A percentile compares a stretch with the other conserved stretches of the same genome.
These are phyloP conservation scores for Aptenodytes forsteri DNA, from an alignment of 2,113 vertebrate genomes.

Conservation along the genomic window DNA sequence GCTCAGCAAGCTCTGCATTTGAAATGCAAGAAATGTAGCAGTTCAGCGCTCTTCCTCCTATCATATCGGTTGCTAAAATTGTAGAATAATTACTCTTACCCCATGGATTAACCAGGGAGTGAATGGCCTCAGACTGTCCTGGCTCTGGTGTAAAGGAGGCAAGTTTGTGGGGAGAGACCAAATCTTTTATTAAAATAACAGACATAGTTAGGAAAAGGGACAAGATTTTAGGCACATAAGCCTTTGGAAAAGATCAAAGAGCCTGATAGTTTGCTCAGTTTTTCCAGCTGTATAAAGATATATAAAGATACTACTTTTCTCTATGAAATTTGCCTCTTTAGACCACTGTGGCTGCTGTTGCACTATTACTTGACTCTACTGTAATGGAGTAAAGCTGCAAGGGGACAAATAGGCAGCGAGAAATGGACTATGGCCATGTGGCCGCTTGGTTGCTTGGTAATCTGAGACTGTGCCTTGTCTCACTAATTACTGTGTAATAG, in stretches of 20 bases:
- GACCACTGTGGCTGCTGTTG: background rate
- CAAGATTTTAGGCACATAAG: background rate
- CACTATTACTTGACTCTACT: background rate
- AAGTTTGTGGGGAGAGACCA: background rate
- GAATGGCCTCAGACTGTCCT: background rate
- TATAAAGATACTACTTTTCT: background rate
- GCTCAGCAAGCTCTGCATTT: background rate
- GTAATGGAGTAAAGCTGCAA: background rate
- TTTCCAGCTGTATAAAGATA: background rate
- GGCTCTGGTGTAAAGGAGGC: background rate
- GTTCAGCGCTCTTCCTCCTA: background rate
- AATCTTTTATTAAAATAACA: constrained; percentile 17
- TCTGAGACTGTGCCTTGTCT: background rate
- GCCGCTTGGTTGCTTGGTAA: background rate
- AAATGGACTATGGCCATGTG: background rate
- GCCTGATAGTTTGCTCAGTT: background rate
- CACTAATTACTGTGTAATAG: constrained; percentile 65
- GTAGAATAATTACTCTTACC: background rate
- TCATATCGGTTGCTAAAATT: background rate
- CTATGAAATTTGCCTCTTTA: background rate
- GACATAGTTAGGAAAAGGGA: background rate
- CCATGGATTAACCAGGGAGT: background rate
- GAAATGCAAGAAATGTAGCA: background rate
- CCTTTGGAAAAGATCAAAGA: background rate
- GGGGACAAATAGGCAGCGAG: background rate